Evolutionary conservation across 2,888 invertebrate genomes (phyloP).

Genomic region (Eulithis testata): DNA sequence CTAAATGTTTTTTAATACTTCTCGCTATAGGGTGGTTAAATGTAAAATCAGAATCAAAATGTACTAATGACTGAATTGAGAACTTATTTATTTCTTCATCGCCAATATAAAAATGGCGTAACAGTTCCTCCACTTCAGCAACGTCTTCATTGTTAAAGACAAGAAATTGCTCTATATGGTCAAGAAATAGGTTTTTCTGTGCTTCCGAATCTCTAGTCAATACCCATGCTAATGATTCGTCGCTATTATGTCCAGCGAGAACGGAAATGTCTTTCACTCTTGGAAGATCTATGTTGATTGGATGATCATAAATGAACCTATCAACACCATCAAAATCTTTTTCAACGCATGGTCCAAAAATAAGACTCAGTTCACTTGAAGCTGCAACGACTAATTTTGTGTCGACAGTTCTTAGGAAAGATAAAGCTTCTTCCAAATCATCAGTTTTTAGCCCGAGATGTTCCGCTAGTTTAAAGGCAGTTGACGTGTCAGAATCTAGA

Average conservation of each 20-base stretch:
- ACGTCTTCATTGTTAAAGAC: conserved; percentile 21
- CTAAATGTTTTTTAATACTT: conserved; percentile 28
- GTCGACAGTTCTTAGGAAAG: conserved; percentile 40
- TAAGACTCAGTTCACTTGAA: conserved; percentile 20
- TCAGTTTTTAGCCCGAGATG: conserved; percentile 48
- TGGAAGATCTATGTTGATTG: conserved; percentile 31
- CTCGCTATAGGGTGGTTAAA: conserved; percentile 34
- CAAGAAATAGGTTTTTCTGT: conserved; percentile 12
- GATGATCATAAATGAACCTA: conserved; percentile 36
- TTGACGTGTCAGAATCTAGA: conserved; percentile 37
- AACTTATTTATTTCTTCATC: conserved; percentile 28
- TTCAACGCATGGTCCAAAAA: conserved; percentile 41
- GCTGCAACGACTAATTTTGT: conserved; percentile 31
- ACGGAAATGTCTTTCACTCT: conserved; percentile 31
- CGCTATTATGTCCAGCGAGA: conserved; percentile 31
- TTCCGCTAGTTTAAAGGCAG: conserved; percentile 46
- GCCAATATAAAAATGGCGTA: conserved; percentile 38
- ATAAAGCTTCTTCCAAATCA: conserved; percentile 45
- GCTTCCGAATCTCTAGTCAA: conserved; percentile 12
- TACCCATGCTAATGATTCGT: conserved; percentile 25
- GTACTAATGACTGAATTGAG: conserved; percentile 18
- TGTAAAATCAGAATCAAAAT: conserved; percentile 37
- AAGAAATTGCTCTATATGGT: conserved; percentile 12
- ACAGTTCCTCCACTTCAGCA: conserved; percentile 17
- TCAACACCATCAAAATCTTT: conserved; percentile 34